A percentile compares a stretch with the other conserved stretches of the same genome.
Evolutionary conservation across 92 coral and sea anemone species (phyloP).

Genomic region (Parazoanthus atlanticus): DNA sequence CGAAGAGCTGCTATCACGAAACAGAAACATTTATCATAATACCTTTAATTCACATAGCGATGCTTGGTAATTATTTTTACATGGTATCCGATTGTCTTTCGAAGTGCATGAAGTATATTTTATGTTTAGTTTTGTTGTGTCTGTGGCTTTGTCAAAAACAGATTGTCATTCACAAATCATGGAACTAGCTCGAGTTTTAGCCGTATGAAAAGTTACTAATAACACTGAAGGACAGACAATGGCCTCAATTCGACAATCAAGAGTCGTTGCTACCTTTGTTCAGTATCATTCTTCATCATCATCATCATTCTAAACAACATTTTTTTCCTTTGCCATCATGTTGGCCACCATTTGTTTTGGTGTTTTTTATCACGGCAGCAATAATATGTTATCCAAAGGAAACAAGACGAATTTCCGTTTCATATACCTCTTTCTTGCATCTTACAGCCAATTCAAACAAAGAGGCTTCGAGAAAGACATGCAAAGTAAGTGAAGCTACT

Average conservation of each 20-base stretch:
- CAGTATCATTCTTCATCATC: too few relatives aligned
- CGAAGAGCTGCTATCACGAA: neutral
- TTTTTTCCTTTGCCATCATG: neutral
- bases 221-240: too few relatives aligned
- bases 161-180: too few relatives aligned
- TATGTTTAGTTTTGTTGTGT: too few relatives aligned
- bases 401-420: slow-evolving; percentile 8
- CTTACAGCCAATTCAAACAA: neutral
- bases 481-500: neutral
- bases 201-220: too few relatives aligned
- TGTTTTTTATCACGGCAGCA: neutral
- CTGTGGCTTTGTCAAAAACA: too few relatives aligned
- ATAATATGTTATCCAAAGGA: neutral
- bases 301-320: neutral
- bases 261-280: neutral
- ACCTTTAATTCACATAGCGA: too few relatives aligned
- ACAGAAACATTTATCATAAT: neutral
- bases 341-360: neutral
- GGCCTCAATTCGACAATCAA: neutral
- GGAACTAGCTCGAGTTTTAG: too few relatives aligned
- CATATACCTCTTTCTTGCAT: neutral
- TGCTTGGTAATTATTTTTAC: too few relatives aligned
- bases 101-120: too few relatives aligned
- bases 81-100: too few relatives aligned
- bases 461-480: slow-evolving; percentile 18